Base-by-base conservation (phyloP, 2,797 vertebrate genomes). In the Phrynocephalus guinanensis region DNA sequence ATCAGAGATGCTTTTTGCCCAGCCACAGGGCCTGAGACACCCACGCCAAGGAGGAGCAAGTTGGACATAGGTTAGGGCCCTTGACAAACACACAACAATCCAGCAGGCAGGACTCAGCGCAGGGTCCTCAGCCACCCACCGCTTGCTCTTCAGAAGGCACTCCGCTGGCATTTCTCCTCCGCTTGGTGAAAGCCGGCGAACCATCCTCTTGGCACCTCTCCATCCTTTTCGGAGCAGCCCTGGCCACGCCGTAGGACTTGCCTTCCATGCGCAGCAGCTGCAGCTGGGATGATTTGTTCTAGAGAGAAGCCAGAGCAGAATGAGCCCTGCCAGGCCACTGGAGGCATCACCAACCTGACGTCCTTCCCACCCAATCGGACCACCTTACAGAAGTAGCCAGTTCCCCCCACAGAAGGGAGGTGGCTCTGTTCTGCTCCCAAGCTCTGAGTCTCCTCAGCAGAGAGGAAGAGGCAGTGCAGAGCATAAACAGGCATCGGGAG, bases 101-200 rank as follows among this genome's bases (percentile, higher is more conserved):
- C 60, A 63, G 60, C 60, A 13, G 13, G 60, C 3, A 75, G 71
- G 22, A 2, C 13, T 13, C 33, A 56, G 38, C 11, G 16, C 0
- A 0, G 0, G 60, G 2, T 9, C 33, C 24, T 26, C n/a, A 83
- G 85, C 5, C 81, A 95, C 95, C 82, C 1, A 95, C 95, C 92
- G 0, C 78, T 0, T 88, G n/a, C 5, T 94, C 93, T 82, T 94
- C 92, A 0, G 91, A 71, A 68, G 96, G 84, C 0, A 95, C 92
- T 26, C 95, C 97, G 0, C 96, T 93, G 90, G 97, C 86, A 89
- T 97, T 99, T 82, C 95, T 98, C 71, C 98, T 96, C 87, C 98
- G 97, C 95, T 98, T 99, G n/a, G 97, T 97, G 79, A 96, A 96
- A 75, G 97, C 91, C 0, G 97, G 97, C 0, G 97, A 97, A 92